These are phyloP conservation scores for Tonatia bakeri DNA, from an alignment of 2,113 vertebrate species.

Conservation along the genomic window DNA sequence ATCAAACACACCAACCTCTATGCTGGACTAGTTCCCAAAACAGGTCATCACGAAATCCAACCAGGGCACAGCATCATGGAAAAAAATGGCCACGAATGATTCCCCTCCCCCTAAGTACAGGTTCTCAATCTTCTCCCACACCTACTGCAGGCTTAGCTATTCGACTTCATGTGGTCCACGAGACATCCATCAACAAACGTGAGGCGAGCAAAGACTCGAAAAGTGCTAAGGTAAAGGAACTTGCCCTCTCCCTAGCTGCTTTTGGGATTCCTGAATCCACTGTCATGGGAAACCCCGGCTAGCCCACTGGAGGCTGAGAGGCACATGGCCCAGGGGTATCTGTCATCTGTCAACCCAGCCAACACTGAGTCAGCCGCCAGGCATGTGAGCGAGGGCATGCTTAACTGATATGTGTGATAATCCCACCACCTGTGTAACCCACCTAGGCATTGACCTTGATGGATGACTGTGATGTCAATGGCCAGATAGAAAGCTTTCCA, in stretches of 20 bases:
- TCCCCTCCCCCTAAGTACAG: fast-evolving
- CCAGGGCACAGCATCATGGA: no score
- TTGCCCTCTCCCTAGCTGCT: background rate
- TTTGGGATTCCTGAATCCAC: background rate
- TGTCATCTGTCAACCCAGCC: background rate
- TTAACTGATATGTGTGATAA: background rate
- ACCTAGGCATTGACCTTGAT: background rate
- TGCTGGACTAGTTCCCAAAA: background rate
- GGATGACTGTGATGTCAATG: background rate
- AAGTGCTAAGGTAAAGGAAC: no score
- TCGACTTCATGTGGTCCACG: background rate
- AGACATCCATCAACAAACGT: background rate
- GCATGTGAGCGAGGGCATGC: background rate
- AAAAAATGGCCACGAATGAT: background rate
- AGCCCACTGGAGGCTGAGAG: background rate
- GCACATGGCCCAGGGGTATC: background rate
- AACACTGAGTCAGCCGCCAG: background rate
- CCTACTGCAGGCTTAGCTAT: background rate
- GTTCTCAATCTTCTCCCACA: background rate
- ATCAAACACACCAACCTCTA: background rate
- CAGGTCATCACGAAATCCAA: background rate
- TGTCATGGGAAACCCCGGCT: background rate
- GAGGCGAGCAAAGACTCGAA: background rate
- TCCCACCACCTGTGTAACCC: background rate
- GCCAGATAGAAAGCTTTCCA: background rate